Base-by-base conservation (phyloP, 2,113 vertebrate genomes). In the Myxocyprinus asiaticus region DNA sequence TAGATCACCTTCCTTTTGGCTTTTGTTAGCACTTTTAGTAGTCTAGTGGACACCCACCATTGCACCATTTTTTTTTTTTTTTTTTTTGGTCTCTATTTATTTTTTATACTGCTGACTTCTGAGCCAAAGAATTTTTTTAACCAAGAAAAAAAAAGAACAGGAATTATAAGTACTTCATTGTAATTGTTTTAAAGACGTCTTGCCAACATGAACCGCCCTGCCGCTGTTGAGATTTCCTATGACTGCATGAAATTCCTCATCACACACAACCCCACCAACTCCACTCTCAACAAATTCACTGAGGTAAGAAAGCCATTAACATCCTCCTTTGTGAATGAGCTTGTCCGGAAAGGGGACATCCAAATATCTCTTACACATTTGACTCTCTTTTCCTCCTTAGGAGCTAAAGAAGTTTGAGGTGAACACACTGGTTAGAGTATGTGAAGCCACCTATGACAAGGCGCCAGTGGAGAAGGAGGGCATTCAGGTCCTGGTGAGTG, bases 181-280 rank as follows among this genome's bases (percentile, higher is more conserved):
- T 91, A 89, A 88, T 90, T 91, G 88, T 92, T 85, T 88, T 86
- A 77, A 87, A 88, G 87, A 88, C 88, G 89, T 92, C 91, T 94
- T 91, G 95, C 95, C 95, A 99, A 95, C 94, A 99, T 99, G 98
- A 99, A 99, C 95, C 97, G 97, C 95, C 98, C 97, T 85, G 98
- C 98, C 91, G 96, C 98, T 87, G 98, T 99, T 92, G 97, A 99
- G 94, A 98, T 99, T 81, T 90, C 91, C 83, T 95, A 94, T 2
- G 96, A 98, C 86, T 94, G 93, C 82, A 98, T 99, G 94, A 96
- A 94, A 91, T 99, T 99, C 93, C 93, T 99, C 88, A 99, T 99
- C 93, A 99, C 98, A 90, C 98, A 99, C 93, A 99, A 98, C 88
- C 98, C 98, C 85, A 99, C 97, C 92, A 96, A 99, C 69, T 94